Conservation (phyloP, 2,797 vertebrate genomes). For the Thamnophis elegans region DNA sequence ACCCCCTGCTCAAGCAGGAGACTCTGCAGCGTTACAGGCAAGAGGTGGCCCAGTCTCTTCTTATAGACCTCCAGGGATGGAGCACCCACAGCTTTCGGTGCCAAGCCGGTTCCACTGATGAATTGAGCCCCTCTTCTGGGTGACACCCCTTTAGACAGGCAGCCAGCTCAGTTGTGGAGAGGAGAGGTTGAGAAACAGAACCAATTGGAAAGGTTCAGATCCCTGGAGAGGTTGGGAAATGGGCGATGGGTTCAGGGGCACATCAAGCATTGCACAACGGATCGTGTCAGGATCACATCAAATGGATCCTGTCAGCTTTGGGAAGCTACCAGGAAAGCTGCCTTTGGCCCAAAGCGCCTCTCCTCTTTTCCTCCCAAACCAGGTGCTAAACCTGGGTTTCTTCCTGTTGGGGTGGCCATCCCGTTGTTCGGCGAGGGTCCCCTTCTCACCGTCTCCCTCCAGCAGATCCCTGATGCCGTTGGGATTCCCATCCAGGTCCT, state of each 20-base stretch:
- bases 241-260: neutral
- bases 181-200: neutral
- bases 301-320: neutral
- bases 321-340: neutral
- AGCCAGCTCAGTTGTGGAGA: neutral
- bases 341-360: neutral
- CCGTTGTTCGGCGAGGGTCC: slow-evolving; percentile 62
- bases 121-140: neutral
- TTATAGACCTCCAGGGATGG: too few species aligned
- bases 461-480: neutral
- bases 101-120: too few species aligned
- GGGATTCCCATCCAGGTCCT: rapidly evolving
- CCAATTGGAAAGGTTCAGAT: neutral
- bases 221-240: neutral
- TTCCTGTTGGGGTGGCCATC: slow-evolving; percentile 58
- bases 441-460: slow-evolving; percentile 3
- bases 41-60: too few species aligned
- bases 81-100: too few species aligned
- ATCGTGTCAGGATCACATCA: neutral
- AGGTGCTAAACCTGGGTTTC: slow-evolving; percentile 72
- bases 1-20: too few species aligned
- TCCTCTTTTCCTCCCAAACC: slow-evolving; percentile 64
- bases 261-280: neutral
- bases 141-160: neutral
- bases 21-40: too few species aligned